Evolutionary conservation across 2,888 invertebrate species (phyloP).

Genomic region (Nomada ferruginata): DNA sequence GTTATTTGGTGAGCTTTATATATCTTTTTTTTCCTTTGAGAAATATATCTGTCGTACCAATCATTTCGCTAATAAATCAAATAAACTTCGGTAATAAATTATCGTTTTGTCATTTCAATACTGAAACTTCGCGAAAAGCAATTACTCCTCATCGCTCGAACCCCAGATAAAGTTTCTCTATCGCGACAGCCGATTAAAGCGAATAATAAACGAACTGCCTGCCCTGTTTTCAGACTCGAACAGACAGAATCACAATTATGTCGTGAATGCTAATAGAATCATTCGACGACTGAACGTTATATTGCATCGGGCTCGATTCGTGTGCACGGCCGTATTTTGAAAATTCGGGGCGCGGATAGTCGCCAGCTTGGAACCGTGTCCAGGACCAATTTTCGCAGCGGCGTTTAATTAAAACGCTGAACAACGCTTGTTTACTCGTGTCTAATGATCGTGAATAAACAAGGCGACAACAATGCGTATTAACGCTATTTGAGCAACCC

Average conservation of each 20-base stretch:
- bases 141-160: background rate
- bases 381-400: conserved; percentile 8
- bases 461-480: conserved; percentile 20
- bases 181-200: background rate
- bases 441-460: conserved; percentile 33
- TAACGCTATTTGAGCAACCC: conserved; percentile 9
- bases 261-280: conserved; percentile 26
- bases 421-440: conserved; percentile 26
- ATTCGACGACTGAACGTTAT: background rate
- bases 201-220: background rate
- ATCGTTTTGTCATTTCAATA: background rate
- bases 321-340: background rate
- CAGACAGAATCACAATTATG: conserved; percentile 8
- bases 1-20: no score
- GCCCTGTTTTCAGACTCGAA: background rate
- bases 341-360: conserved; percentile 19
- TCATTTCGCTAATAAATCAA: background rate
- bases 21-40: no score
- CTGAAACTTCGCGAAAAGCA: background rate
- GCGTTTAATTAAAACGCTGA: conserved; percentile 43
- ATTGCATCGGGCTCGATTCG: background rate
- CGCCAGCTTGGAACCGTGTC: conserved; percentile 4
- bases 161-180: background rate
- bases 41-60: no score
- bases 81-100: background rate